Conservation (phyloP, 1,140 invertebrate species). For the Leptestheria dahalacensis region DNA sequence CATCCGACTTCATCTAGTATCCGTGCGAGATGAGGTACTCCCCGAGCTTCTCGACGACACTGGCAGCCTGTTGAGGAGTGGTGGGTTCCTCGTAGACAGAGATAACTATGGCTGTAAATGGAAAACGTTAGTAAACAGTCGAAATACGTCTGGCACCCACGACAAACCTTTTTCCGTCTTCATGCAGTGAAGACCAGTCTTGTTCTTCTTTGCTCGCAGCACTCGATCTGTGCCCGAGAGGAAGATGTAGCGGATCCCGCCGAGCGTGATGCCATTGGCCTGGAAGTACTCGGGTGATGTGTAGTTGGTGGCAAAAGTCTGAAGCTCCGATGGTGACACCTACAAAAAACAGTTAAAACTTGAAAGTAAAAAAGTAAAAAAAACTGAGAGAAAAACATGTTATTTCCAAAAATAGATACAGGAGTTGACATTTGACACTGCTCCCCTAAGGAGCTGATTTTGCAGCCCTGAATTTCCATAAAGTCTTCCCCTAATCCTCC, state of each 20-base stretch:
- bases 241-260: constrained; percentile 79
- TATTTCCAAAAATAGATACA: background rate
- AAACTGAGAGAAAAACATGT: constrained; percentile 28
- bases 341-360: constrained; percentile 33
- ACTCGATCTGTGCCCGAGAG: constrained; percentile 78
- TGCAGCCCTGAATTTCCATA: too few species aligned
- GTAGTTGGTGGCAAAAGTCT: constrained; percentile 28
- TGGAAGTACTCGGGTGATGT: constrained; percentile 17
- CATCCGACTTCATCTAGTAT: constrained; percentile 43
- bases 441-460: too few species aligned
- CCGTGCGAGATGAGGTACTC: constrained; percentile 86
- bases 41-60: constrained; percentile 86
- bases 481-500: background rate
- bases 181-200: constrained; percentile 84
- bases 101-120: constrained; percentile 65
- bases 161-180: constrained; percentile 70
- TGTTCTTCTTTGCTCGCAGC: constrained; percentile 75
- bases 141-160: background rate
- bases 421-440: too few species aligned
- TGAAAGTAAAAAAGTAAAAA: constrained; percentile 22
- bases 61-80: constrained; percentile 84
- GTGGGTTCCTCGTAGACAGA: constrained; percentile 86
- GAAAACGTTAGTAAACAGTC: constrained; percentile 24
- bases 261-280: constrained; percentile 57
- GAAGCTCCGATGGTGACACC: constrained; percentile 76